phyloP scores from a whole-genome alignment of 2,797 vertebrate species.

The Hozukius guyotensis region DNA sequence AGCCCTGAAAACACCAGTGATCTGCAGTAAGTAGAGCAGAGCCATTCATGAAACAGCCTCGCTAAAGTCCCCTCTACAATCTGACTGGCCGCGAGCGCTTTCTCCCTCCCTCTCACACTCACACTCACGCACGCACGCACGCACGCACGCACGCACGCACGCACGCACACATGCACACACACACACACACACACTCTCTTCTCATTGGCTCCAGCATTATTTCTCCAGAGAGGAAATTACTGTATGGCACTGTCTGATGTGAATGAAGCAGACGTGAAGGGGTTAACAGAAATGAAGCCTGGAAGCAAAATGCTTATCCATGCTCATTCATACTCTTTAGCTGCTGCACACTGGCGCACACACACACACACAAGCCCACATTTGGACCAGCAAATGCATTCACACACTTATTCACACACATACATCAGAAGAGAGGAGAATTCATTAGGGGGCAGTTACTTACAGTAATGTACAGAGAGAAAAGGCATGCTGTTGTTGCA shows the following conservation, averaged over 20 bases:
- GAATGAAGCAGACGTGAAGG: conserved; percentile 57
- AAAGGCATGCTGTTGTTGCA: not conserved
- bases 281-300: conserved; percentile 65
- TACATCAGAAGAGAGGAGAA: conserved; percentile 27
- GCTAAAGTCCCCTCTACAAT: conserved; percentile 15
- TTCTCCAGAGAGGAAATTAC: conserved; percentile 54
- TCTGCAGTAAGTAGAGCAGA: conserved; percentile 39
- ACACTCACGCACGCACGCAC: not conserved
- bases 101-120: not conserved
- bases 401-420: not conserved
- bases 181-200: not conserved
- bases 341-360: conserved; percentile 15
- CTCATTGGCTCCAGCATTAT: conserved; percentile 34
- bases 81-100: conserved; percentile 2
- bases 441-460: conserved; percentile 42
- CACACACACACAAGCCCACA: conserved; percentile 1
- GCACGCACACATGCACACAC: not conserved
- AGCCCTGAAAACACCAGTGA: conserved; percentile 32
- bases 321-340: conserved; percentile 73
- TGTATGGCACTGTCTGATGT: conserved; percentile 47
- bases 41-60: conserved; percentile 49
- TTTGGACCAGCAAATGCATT: conserved; percentile 11
- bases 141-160: not conserved
- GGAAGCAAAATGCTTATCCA: conserved; percentile 60
- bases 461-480: not conserved